These are phyloP conservation scores for Cettia cetti DNA, from an alignment of 2,113 vertebrate species.

Conservation along the genomic window DNA sequence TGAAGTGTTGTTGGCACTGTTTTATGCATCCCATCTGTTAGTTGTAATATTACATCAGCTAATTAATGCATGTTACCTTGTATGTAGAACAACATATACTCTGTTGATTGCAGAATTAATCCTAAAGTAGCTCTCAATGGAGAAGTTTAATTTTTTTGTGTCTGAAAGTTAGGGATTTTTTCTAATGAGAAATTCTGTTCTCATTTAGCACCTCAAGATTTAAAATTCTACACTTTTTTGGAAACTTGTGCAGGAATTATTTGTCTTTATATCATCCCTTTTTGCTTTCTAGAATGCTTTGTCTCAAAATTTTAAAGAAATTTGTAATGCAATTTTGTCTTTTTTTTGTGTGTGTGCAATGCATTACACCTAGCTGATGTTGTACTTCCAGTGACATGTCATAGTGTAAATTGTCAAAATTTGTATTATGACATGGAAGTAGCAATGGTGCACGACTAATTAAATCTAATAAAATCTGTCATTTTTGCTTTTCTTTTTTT, in stretches of 20 bases:
- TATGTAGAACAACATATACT: slow-evolving; percentile 35
- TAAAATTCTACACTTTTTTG: background rate
- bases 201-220: background rate
- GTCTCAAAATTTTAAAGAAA: background rate
- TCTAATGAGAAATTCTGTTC: background rate
- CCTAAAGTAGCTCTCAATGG: background rate
- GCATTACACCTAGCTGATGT: background rate
- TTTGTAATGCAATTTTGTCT: background rate
- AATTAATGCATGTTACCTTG: slow-evolving; percentile 39
- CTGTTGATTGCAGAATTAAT: background rate
- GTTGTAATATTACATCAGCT: slow-evolving; percentile 17
- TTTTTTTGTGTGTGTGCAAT: background rate
- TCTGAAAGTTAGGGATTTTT: background rate
- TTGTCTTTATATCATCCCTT: background rate
- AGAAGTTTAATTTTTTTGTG: background rate
- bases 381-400: background rate
- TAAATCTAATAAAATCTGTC: slow-evolving; percentile 1
- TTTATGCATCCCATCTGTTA: slow-evolving; percentile 55
- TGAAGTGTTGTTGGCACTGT: slow-evolving; percentile 43
- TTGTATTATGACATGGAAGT: background rate
- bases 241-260: background rate
- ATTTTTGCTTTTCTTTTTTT: background rate
- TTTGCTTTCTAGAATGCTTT: background rate
- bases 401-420: slow-evolving; percentile 14
- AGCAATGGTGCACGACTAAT: background rate